phyloP scores from a whole-genome alignment of 2,888 invertebrate genomes.

The Hemithea aestivaria region DNA sequence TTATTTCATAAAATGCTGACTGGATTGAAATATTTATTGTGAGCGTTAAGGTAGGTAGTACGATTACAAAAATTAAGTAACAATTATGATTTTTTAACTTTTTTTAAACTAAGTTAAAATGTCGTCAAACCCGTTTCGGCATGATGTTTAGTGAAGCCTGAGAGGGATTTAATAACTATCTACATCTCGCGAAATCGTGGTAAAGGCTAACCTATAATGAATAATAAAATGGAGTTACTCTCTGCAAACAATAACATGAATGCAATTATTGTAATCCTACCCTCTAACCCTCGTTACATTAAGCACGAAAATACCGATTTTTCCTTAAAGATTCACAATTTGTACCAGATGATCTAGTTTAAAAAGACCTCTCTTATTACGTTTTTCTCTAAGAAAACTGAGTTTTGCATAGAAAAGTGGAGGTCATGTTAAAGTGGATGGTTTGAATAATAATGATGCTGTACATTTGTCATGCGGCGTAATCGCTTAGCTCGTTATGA shows the following conservation, averaged over 20 bases:
- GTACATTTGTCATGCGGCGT: conserved; percentile 56
- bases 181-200: too few species aligned
- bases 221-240: too few species aligned
- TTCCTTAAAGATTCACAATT: conserved; percentile 56
- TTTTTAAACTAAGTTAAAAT: too few species aligned
- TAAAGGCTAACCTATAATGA: too few species aligned
- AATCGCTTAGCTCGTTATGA: conserved; percentile 63
- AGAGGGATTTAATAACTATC: too few species aligned
- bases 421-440: conserved; percentile 42
- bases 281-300: conserved; percentile 33
- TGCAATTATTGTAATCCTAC: conserved; percentile 2
- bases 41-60: too few species aligned
- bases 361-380: conserved; percentile 29
- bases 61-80: too few species aligned
- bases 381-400: not conserved
- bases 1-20: too few species aligned
- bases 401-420: conserved; percentile 13
- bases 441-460: conserved; percentile 61
- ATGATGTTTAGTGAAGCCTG: too few species aligned
- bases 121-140: too few species aligned
- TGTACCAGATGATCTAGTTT: conserved; percentile 45
- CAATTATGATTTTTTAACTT: too few species aligned
- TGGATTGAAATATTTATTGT: too few species aligned
- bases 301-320: conserved; percentile 51
- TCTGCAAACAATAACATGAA: not conserved